Evolutionary conservation across 2,888 invertebrate genomes (phyloP).

Genomic region (Amblyjoppa proteus): DNA sequence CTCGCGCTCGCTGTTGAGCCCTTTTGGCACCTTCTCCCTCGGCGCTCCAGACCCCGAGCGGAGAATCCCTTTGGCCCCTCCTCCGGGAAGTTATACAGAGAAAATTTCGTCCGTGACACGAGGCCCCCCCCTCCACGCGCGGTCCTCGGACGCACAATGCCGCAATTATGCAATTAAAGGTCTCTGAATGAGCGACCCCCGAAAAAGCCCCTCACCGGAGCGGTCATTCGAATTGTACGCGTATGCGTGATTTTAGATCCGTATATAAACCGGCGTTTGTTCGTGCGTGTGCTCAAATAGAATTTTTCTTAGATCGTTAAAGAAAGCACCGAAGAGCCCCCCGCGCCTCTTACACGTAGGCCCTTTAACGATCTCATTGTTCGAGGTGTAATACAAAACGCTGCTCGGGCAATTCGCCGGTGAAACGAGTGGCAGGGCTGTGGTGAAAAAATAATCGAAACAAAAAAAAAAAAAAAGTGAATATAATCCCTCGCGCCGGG

Average conservation of each 20-base stretch:
- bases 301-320: conserved; percentile 53
- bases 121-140: conserved; percentile 39
- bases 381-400: conserved; percentile 81
- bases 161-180: conserved; percentile 82
- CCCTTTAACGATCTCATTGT: conserved; percentile 80
- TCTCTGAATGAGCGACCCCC: conserved; percentile 72
- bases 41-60: conserved; percentile 25
- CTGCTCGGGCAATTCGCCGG: conserved; percentile 69
- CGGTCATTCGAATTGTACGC: conserved; percentile 27
- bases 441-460: conserved; percentile 43
- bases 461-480: conserved; percentile 26
- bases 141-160: conserved; percentile 75
- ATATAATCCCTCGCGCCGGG: conserved; percentile 27
- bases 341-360: conserved; percentile 47
- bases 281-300: conserved; percentile 70
- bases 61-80: conserved; percentile 54
- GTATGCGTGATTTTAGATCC: conserved; percentile 26
- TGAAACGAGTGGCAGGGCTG: background rate
- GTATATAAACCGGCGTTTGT: conserved; percentile 7
- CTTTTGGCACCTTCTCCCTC: conserved; percentile 60
- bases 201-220: conserved; percentile 38
- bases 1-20: conserved; percentile 53
- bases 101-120: background rate
- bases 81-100: conserved; percentile 41
- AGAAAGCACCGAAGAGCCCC: conserved; percentile 9